Base-by-base conservation (phyloP, 2,797 vertebrate species). In the Pseudomugil gertrudae region DNA sequence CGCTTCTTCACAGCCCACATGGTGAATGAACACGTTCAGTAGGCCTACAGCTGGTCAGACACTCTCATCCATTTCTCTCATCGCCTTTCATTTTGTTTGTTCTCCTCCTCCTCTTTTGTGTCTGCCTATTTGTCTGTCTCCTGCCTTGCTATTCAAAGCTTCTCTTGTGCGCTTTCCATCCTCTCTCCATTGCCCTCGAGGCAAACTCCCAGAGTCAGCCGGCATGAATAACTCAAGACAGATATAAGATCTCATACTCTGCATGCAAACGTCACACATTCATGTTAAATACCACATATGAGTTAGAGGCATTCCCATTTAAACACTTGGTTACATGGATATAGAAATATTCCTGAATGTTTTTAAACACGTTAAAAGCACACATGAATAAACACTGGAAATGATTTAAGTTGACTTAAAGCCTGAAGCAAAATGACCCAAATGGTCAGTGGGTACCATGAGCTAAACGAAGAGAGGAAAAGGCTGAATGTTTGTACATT, bases 391-490 rank as follows among this genome's bases (percentile, higher is more conserved):
- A 68, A 32, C 66, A 57, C 21, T 64, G 11, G 35, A 51, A 27
- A 69, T 47, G 64, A 66, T 59, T 72, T 27, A 71, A 72, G 87
- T 57, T 75, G 74, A 80, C 70, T 82, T 47, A 1, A 68, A 58
- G 84, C 86, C 76, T 69, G 11, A 36, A 82, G 81, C 68, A 61
- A 57, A 63, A 62, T 83, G 77, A 87, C 78, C 80, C 75, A 89
- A 87, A 87, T 84, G 80, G 61, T 85, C 64, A 58, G 43, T 75
- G 63, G 23, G 29, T 52, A 51, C 50, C 27, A 40, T 0, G 47
- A 78, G 77, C 66, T 77, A 86, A 78, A 78, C 57, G 69, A 72
- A 83, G 65, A 15, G 52, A n/a, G 66, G 11, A 6, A 17, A 32
- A 24, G 68, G 48, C 11, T 53, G 61, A 57, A 62, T 63, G 65